phyloP scores from a whole-genome alignment of 2,888 invertebrate species.

The Eulithis prunata region DNA sequence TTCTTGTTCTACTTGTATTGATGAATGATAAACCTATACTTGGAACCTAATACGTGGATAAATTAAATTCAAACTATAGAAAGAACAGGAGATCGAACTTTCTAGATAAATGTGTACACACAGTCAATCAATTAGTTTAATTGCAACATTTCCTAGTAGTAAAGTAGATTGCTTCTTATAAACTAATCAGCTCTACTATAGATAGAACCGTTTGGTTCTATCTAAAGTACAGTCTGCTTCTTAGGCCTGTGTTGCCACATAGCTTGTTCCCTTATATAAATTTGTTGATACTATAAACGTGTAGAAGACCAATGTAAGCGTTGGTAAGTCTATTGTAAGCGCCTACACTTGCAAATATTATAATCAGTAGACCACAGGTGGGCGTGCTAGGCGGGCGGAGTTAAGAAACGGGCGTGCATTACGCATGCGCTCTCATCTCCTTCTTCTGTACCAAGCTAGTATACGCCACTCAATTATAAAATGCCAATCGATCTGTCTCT shows the following conservation, averaged over 20 bases:
- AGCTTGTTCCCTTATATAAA: constrained; percentile 1
- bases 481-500: constrained; percentile 63
- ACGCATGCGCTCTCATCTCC: constrained; percentile 72
- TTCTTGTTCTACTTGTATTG: constrained; percentile 3
- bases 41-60: constrained; percentile 2
- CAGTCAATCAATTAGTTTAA: constrained; percentile 5
- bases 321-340: constrained; percentile 44
- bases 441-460: constrained; percentile 56
- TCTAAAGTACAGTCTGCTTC: constrained; percentile 2
- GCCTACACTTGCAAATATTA: constrained; percentile 45
- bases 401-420: constrained; percentile 67
- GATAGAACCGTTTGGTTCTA: neutral
- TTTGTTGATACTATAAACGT: constrained; percentile 10
- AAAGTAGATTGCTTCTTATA: constrained; percentile 4
- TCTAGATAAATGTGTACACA: neutral
- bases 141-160: constrained; percentile 6
- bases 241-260: constrained; percentile 4
- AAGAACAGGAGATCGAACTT: neutral
- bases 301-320: constrained; percentile 12
- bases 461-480: constrained; percentile 56
- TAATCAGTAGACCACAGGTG: constrained; percentile 74
- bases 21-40: neutral
- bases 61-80: constrained; percentile 15
- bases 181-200: neutral
- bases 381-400: constrained; percentile 77